A percentile compares a stretch with the other conserved stretches of the same genome.
These are phyloP conservation scores for Sorex araneus DNA, from an alignment of 2,113 vertebrate genomes.

Conservation along the genomic window DNA sequence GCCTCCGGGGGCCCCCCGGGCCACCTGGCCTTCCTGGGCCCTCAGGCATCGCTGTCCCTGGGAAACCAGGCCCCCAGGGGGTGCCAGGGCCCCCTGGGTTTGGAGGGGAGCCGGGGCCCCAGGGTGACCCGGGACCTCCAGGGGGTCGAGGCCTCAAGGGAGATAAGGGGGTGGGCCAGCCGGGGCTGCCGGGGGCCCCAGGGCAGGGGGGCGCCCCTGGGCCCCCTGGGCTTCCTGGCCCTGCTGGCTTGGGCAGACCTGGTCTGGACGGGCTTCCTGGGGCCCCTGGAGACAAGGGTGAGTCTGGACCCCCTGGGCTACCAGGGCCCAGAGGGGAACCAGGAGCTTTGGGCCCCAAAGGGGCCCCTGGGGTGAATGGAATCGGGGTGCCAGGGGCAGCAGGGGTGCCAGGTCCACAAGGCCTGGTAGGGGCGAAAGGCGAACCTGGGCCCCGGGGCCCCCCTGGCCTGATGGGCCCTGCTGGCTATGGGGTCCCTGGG, in stretches of 20 bases:
- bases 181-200: constrained; percentile 92
- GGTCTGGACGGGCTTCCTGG: constrained; percentile 94
- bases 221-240: constrained; percentile 88
- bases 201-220: constrained; percentile 94
- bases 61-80: constrained; percentile 95
- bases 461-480: constrained; percentile 93
- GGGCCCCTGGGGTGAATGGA: constrained; percentile 92
- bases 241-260: constrained; percentile 92
- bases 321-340: constrained; percentile 91
- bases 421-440: constrained; percentile 93
- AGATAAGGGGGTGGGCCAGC: constrained; percentile 95
- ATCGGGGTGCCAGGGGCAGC: constrained; percentile 93
- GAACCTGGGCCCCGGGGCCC: constrained; percentile 92
- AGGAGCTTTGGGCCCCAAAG: constrained; percentile 92
- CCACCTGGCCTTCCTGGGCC: constrained; percentile 96
- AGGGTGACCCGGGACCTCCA: constrained; percentile 81
- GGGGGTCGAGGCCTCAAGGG: constrained; percentile 92
- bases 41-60: constrained; percentile 95
- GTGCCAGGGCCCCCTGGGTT: constrained; percentile 92
- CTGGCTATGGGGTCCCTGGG: constrained; percentile 96
- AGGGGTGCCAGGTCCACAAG: constrained; percentile 93
- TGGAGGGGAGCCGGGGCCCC: constrained; percentile 80
- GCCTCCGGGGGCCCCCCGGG: constrained; percentile 93
- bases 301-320: constrained; percentile 91
- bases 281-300: constrained; percentile 92